phyloP scores from a whole-genome alignment of 2,888 invertebrate genomes.

The Phyllotreta cruciferae region DNA sequence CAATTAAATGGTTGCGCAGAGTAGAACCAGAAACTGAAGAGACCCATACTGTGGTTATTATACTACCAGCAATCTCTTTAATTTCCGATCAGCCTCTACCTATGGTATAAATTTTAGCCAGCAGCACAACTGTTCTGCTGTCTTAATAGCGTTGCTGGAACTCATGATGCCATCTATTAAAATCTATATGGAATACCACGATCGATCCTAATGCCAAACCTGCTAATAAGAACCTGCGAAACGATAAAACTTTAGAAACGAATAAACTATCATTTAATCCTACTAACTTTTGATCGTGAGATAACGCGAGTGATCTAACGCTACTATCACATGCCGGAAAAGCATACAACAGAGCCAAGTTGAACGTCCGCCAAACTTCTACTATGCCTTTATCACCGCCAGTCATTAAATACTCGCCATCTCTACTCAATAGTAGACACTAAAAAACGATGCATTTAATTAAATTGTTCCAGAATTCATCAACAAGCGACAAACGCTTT shows the following conservation, averaged over 20 bases:
- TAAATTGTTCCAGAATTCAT: no score
- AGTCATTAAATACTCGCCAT: constrained; percentile 98
- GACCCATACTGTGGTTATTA: no score
- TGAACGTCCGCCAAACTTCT: constrained; percentile 98
- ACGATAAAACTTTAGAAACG: constrained; percentile 11
- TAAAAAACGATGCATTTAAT: constrained; percentile 56
- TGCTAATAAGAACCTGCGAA: constrained; percentile 91
- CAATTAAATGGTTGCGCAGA: constrained; percentile 8
- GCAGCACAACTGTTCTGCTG: constrained; percentile 1
- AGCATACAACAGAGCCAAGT: constrained; percentile 94
- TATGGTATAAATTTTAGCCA: constrained; percentile 15
- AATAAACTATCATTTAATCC: background rate
- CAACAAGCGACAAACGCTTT: no score
- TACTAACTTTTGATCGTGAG: constrained; percentile 97
- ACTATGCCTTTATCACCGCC: constrained; percentile 97
- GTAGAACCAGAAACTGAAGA: constrained; percentile 30
- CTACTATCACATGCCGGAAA: constrained; percentile 97
- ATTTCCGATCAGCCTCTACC: constrained; percentile 20
- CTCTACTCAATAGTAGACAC: constrained; percentile 93
- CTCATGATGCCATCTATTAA: constrained; percentile 97
- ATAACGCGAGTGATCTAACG: constrained; percentile 91
- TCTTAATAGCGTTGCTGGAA: constrained; percentile 88
- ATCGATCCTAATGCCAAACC: constrained; percentile 97
- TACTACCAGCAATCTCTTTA: constrained; percentile 29
- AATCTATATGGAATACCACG: constrained; percentile 99